Base-by-base conservation (phyloP, 2,113 vertebrate species). In the Rhineura floridana region DNA sequence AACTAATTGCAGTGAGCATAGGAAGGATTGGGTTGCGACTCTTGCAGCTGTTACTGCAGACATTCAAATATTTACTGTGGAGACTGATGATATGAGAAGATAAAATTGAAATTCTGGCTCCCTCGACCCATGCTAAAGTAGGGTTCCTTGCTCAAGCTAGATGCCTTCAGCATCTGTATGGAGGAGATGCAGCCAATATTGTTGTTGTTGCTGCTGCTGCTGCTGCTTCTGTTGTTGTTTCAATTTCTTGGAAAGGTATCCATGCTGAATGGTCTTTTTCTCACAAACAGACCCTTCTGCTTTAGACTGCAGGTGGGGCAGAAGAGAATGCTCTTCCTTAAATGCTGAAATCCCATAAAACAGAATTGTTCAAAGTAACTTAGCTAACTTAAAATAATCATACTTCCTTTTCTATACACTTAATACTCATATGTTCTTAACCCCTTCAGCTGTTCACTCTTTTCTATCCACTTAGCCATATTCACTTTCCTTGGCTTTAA, bases 61-160 rank as follows among this genome's bases (percentile, higher is more conserved):
- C 73, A 86, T 46, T 48, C 33, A 36, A 48, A 78, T 86, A 86
- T 86, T 86, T 79, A 86, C 59, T 50, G 62, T 3, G 8, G 50
- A 33, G n/a, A 65, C 46, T 50, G 44, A 48, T 78, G 82, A 67
- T 67, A 83, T 81, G 79, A 78, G 62, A 44, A 76, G 70, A 85
- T 62, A 28, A 84, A 75, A 73, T 75, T 46, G 33, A 48, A 67
- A 78, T 36, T 28, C 42, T 77, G 33, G 19, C 21, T 65, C 30
- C 23, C 33, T 3, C 59, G 79, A 50, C 76, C 21, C 62, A 63
- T 67, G n/a, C 63, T 65, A 63, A 86, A 63, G 11, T 67, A 52
- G 33, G 13, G 36, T 39, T 36, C 9, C 44, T 86, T 63, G 52
- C n/a, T 33, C 23, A 46, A 39, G 50, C 25, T 39, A 30, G 36